phyloP scores from a whole-genome alignment of 2,797 vertebrate genomes.

The Benthosema pterotum region DNA sequence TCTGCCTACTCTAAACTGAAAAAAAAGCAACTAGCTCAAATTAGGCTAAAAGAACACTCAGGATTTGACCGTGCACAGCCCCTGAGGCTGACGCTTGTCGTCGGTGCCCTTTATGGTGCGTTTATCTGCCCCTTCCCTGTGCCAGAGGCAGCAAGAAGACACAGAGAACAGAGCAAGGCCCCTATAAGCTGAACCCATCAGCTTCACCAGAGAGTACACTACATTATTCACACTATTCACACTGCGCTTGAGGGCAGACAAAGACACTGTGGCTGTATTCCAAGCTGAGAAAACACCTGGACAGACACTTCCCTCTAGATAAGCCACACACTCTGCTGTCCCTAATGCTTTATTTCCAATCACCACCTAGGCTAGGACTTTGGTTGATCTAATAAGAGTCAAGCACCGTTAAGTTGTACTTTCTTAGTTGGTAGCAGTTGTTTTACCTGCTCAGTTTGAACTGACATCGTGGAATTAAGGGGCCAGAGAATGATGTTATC shows the following conservation, averaged over 20 bases:
- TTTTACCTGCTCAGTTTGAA: conserved; percentile 3
- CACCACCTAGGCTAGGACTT: not conserved
- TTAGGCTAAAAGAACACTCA: no score
- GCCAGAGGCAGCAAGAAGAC: conserved; percentile 21
- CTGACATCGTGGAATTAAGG: not conserved
- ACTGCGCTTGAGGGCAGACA: conserved; percentile 7
- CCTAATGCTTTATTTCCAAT: not conserved
- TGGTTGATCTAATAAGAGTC: conserved; percentile 12
- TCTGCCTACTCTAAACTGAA: no score
- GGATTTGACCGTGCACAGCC: conserved; percentile 11
- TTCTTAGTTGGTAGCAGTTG: not conserved
- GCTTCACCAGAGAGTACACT: conserved; percentile 17
- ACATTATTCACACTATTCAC: conserved; percentile 21
- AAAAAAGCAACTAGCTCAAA: no score
- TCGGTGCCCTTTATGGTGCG: conserved; percentile 15
- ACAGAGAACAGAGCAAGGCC: conserved; percentile 17
- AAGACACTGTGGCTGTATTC: conserved; percentile 8
- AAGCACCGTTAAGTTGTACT: conserved; percentile 27
- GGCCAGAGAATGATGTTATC: not conserved
- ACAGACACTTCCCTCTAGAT: not conserved
- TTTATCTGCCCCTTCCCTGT: conserved; percentile 7
- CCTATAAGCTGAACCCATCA: conserved; percentile 22
- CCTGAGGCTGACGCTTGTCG: conserved; percentile 23
- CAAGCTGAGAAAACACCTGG: conserved; percentile 13
- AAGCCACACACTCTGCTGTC: not conserved